Evolutionary conservation across 1,140 invertebrate genomes (phyloP).

Genomic region (Bathynomus jamesi): DNA sequence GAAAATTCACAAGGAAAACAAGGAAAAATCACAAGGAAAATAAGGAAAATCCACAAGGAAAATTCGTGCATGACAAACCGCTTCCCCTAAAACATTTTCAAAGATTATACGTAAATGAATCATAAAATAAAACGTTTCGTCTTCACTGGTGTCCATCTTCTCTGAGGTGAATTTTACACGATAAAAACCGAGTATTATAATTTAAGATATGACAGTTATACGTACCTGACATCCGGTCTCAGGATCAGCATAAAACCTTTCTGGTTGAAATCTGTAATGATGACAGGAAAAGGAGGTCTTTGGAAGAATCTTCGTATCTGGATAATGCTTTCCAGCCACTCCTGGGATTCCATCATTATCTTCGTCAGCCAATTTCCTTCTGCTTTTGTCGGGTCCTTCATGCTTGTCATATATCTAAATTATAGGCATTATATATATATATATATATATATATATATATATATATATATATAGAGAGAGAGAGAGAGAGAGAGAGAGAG

Average conservation of each 20-base stretch:
- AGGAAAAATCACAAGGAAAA: too few species aligned
- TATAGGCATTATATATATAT: conserved; percentile 3
- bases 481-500: not conserved
- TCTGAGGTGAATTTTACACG: not conserved
- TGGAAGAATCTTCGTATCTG: not conserved
- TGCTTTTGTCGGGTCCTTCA: too few species aligned
- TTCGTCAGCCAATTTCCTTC: not conserved
- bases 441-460: conserved; percentile 14
- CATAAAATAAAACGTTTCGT: not conserved
- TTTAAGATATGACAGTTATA: not conserved
- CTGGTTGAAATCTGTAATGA: not conserved
- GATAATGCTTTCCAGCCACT: not conserved
- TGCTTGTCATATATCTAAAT: too few species aligned
- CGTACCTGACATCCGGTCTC: not conserved
- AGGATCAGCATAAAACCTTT: not conserved
- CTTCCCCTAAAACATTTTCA: too few species aligned
- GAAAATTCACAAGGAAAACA: too few species aligned
- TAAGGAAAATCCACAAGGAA: too few species aligned
- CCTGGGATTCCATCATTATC: not conserved
- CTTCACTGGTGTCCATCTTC: not conserved
- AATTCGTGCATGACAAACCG: too few species aligned
- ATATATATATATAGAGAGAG: conserved; percentile 5
- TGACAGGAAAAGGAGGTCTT: not conserved
- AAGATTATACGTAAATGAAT: not conserved
- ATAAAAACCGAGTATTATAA: not conserved